phyloP scores from a whole-genome alignment of 2,797 vertebrate genomes.

The Decapterus maruadsi region DNA sequence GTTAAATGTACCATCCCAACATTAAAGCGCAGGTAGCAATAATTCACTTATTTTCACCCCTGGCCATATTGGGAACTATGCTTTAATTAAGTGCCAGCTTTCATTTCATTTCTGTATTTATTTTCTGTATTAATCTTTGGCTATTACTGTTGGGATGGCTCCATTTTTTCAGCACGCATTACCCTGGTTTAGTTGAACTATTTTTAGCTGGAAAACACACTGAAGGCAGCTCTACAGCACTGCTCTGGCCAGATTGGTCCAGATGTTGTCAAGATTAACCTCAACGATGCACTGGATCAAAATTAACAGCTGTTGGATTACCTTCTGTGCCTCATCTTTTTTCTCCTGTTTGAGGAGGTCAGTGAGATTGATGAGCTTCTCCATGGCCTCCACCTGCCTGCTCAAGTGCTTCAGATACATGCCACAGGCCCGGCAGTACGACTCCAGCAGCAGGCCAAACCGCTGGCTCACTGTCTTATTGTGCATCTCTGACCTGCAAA shows the following conservation, averaged over 20 bases:
- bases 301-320: conserved; percentile 76
- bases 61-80: background rate
- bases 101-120: background rate
- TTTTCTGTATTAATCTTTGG: background rate
- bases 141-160: background rate
- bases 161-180: background rate
- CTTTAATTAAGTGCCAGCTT: background rate
- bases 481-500: conserved; percentile 97
- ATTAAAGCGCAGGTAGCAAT: background rate
- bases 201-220: conserved; percentile 3
- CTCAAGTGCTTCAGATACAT: conserved; percentile 99
- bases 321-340: conserved; percentile 99
- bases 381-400: conserved; percentile 98
- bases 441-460: conserved; percentile 96
- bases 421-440: conserved; percentile 96
- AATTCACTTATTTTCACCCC: background rate
- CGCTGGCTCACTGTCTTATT: conserved; percentile 99
- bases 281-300: conserved; percentile 39
- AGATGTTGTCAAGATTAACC: conserved; percentile 59
- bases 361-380: conserved; percentile 98
- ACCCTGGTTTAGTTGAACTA: background rate
- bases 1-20: background rate
- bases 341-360: conserved; percentile 99
- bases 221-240: conserved; percentile 2
- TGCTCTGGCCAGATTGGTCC: conserved; percentile 35